These are phyloP conservation scores for Glossosoma conforme DNA, from an alignment of 1,140 invertebrate species.

Conservation along the genomic window DNA sequence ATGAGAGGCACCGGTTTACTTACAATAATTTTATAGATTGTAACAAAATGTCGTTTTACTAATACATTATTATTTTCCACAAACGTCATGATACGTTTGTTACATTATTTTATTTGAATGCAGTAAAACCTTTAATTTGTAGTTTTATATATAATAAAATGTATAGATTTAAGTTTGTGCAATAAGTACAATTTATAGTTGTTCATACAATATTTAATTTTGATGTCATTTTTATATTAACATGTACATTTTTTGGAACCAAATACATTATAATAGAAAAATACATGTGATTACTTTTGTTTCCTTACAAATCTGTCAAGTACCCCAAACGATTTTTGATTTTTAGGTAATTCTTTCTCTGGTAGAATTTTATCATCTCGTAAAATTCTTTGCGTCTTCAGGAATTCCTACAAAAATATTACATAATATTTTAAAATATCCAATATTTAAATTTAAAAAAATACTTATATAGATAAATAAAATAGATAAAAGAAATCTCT, in stretches of 20 bases:
- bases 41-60: no score
- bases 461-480: constrained; percentile 25
- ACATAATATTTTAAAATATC: constrained; percentile 1
- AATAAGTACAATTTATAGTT: no score
- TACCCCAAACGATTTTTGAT: constrained; percentile 55
- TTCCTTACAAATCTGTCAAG: constrained; percentile 59
- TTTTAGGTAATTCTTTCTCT: no score
- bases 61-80: no score
- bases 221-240: constrained; percentile 1
- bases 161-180: no score
- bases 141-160: background rate
- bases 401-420: constrained; percentile 53
- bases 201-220: background rate
- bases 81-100: no score
- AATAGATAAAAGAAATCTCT: constrained; percentile 8
- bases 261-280: no score
- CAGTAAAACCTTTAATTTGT: background rate
- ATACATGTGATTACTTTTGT: constrained; percentile 7
- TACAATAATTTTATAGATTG: no score
- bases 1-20: no score
- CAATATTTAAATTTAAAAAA: constrained; percentile 29
- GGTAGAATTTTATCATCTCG: no score
- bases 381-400: no score
- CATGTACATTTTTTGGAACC: no score
- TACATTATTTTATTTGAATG: constrained; percentile 23